A percentile compares a stretch with the other conserved stretches of the same genome.
Evolutionary conservation across 2,113 vertebrate species (phyloP).

Genomic region (Origma solitaria): DNA sequence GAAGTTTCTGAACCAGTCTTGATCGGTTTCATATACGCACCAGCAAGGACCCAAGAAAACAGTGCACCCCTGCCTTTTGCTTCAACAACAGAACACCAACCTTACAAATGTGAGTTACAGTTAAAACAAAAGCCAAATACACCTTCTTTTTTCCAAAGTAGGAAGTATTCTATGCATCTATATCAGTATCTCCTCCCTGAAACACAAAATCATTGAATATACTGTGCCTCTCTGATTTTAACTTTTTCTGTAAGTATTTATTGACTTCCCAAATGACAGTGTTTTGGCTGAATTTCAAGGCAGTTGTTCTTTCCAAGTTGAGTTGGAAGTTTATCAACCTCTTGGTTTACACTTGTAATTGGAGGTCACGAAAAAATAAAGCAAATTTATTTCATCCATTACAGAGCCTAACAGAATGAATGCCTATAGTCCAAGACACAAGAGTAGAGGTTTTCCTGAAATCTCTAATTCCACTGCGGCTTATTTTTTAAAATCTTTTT

Average conservation of each 20-base stretch:
- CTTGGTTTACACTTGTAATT: background rate
- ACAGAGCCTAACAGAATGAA: background rate
- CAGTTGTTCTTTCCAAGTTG: background rate
- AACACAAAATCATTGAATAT: background rate
- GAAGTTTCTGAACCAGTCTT: background rate
- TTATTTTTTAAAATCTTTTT: background rate
- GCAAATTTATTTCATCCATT: background rate
- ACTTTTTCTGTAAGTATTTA: background rate
- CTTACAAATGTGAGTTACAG: background rate
- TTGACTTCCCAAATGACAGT: background rate
- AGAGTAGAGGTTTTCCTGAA: background rate
- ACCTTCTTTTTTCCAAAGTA: background rate
- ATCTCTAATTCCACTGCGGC: background rate
- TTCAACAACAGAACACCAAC: background rate
- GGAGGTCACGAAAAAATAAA: background rate
- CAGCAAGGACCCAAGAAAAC: background rate
- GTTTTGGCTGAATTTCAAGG: background rate
- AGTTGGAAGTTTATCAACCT: background rate
- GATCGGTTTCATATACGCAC: background rate
- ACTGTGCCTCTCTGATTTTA: background rate
- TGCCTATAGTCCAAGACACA: background rate
- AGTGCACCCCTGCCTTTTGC: background rate
- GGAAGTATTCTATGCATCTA: background rate
- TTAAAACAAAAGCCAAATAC: background rate
- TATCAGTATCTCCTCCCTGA: background rate